Evolutionary conservation across 1,140 invertebrate genomes (phyloP), one percentile per base, ranked within the genome.

Genomic region (Chlorops oryzae): DNA sequence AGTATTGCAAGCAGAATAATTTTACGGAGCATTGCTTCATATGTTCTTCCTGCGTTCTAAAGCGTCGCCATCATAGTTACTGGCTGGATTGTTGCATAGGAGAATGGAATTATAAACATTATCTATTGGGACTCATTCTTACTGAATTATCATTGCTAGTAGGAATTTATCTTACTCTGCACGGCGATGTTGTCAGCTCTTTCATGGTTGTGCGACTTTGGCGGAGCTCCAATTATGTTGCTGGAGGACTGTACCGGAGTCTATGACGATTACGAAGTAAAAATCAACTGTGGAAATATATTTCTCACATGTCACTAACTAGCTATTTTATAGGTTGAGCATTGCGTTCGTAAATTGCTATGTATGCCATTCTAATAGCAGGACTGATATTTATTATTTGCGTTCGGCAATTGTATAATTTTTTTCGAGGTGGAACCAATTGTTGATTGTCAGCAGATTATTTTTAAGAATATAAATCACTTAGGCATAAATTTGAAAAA

Each of bases 61-160:
- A 62, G n/a, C 58, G 60, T 12, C 65, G 63, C 20, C 70, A 72
- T 57, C 70, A 72, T 41, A 64, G 62, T 50, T 70, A 46, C 32
- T 76, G 74, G 75, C 58, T 77, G 4, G 72, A 77, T 48, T 76
- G 75, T 47, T 77, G 75, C 50, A 74, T 77, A 52, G 75, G 75
- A 3, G 64, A 74, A 40, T 59, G 56, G 7, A 77, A 77, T 52
- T 67, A 74, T 41, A 55, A 55, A 20, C 70, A 62, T 52, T 77
- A 75, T 50, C 47, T 76, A 22, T 21, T 63, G n/a, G 65, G 69
- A 0, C 45, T 75, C 1, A 27, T 65, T 2, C 40, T 73, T 4
- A 57, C 58, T 10, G 51, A 67, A 13, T 51, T 55, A 38, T 61
- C 71, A 0, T 45, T 77, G 21, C 17, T 72, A 13, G 56, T 75